These are phyloP conservation scores for Mesitornis unicolor DNA, from an alignment of 2,113 vertebrate genomes.

Conservation along the genomic window DNA sequence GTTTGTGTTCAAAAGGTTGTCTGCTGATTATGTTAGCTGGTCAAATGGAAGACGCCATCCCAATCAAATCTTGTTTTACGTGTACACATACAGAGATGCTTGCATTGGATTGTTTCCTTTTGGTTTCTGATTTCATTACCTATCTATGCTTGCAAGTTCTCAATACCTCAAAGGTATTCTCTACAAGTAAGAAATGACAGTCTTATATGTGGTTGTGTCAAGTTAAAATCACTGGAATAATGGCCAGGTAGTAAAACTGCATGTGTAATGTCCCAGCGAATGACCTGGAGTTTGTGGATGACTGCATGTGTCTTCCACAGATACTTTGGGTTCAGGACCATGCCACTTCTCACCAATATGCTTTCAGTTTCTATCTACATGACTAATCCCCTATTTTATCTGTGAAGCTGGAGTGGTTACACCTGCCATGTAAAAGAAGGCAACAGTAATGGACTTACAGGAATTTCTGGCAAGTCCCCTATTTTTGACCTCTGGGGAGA, in stretches of 20 bases:
- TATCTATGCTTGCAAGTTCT: not conserved
- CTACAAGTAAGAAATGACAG: not conserved
- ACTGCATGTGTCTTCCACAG: not conserved
- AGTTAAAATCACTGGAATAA: not conserved
- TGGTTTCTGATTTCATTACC: not conserved
- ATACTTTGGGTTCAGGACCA: not conserved
- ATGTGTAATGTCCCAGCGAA: not conserved
- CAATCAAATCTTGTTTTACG: not conserved
- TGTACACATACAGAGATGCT: accelerated
- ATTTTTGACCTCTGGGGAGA: not conserved
- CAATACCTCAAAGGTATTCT: not conserved
- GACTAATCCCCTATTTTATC: accelerated
- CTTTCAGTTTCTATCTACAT: not conserved
- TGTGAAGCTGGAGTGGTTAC: not conserved
- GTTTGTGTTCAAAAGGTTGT: not conserved
- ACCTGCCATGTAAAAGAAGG: not conserved
- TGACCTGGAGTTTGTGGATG: not conserved
- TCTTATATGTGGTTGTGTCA: not conserved
- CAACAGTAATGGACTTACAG: not conserved
- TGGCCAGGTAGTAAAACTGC: not conserved
- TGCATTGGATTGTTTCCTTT: not conserved
- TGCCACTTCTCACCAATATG: not conserved
- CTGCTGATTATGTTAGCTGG: not conserved
- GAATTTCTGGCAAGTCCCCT: not conserved
- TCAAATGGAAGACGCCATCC: not conserved